Evolutionary conservation across 2,113 vertebrate genomes (phyloP), one percentile per base, ranked within the genome.

Genomic region (Aspidoscelis tigris): DNA sequence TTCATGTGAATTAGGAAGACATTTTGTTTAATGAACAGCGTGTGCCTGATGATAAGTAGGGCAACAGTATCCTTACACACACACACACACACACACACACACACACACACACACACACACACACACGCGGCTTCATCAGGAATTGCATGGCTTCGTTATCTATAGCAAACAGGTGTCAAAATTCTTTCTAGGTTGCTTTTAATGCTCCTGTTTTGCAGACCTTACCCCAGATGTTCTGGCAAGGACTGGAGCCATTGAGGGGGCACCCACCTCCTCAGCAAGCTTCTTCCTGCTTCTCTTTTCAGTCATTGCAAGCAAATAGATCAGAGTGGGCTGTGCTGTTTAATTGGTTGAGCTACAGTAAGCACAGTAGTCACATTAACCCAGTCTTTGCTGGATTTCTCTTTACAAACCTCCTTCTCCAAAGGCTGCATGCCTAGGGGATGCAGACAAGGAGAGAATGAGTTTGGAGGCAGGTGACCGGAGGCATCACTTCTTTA

Each of bases 391-490:
- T 0, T 12, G 0, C 4, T 70, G 64, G 2, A 4, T 14, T 69
- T 22, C 1, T 0, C 77, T 9, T 0, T 3, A 66, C 1, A 58
- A 78, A 58, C 0, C 0, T 0, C 76, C n/a, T 12, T 7, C 69
- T 39, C 39, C 26, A 71, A 65, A 0, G 66, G 76, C 73, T 74
- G 70, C 43, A 39, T 39, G 47, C 24, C 83, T 78, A 78, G 44
- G 33, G 2, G 1, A 53, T 24, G 73, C 65, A 22, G 26, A 72
- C 83, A 3, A 39, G 1, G 1, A 64, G 11, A 1, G 4, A 1
- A 53, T 12, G 18, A 22, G 24, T 0, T 1, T 21, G 0, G 24
- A 39, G 0, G 50, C 0, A 0, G 47, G 21, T n/a, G 9, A 65
- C 44, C 55, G 20, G 44, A 18, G 8, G 80, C 68, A 18, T 10